Percentiles rank a stretch among this genome's conserved stretches.
These are phyloP conservation scores for Ginglymostoma cirratum DNA, from an alignment of 2,113 vertebrate genomes.

Conservation along the genomic window DNA sequence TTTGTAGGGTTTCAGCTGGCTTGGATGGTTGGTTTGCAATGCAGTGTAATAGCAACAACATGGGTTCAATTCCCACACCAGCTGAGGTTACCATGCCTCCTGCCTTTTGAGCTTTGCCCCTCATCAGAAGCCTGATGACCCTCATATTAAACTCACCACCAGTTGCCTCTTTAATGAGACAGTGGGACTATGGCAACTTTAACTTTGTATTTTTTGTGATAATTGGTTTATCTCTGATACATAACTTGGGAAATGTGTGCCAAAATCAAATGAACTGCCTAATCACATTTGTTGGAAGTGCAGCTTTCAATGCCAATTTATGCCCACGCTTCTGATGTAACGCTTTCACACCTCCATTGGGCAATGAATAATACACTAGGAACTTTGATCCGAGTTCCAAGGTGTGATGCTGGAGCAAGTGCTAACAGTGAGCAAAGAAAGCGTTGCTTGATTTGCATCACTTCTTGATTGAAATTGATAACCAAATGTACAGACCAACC, in stretches of 20 bases:
- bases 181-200: too few relatives aligned
- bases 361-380: background rate
- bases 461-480: background rate
- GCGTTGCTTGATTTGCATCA: background rate
- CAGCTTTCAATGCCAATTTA: background rate
- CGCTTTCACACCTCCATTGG: background rate
- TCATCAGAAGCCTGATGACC: too few relatives aligned
- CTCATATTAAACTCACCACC: too few relatives aligned
- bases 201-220: background rate
- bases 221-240: background rate
- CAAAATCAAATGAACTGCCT: background rate
- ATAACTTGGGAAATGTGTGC: background rate
- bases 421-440: background rate
- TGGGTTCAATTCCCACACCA: too few relatives aligned
- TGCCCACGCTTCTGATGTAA: background rate
- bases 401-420: background rate
- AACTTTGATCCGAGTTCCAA: background rate
- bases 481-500: background rate
- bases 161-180: too few relatives aligned
- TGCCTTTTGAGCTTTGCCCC: too few relatives aligned
- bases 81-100: too few relatives aligned
- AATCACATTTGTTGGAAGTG: background rate
- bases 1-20: too few relatives aligned
- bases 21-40: too few relatives aligned
- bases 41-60: too few relatives aligned